phyloP scores from a whole-genome alignment of 2,797 vertebrate species.

The Chiloscyllium punctatum region DNA sequence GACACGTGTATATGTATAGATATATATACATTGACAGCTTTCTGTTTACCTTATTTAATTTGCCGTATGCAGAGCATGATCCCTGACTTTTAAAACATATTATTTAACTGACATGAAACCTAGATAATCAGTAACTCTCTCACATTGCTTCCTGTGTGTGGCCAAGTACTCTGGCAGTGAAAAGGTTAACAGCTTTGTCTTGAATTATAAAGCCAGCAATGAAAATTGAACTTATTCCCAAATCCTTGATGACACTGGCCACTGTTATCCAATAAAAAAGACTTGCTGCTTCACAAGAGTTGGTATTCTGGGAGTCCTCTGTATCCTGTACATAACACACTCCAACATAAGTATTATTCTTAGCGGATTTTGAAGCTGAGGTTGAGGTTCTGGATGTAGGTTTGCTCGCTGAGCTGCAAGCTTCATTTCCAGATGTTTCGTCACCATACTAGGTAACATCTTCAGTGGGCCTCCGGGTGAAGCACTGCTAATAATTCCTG shows the following conservation, averaged over 20 bases:
- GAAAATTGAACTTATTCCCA: neutral
- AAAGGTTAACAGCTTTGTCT: neutral
- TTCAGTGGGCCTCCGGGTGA: too few relatives aligned
- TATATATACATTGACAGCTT: neutral
- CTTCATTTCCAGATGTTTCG: too few relatives aligned
- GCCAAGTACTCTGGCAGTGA: neutral
- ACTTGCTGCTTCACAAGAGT: neutral
- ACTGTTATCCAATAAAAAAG: neutral
- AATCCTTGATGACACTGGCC: neutral
- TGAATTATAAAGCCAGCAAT: constrained; percentile 17
- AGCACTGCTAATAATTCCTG: too few relatives aligned
- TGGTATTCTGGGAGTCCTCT: neutral
- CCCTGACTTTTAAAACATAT: neutral
- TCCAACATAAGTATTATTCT: neutral
- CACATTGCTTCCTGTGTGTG: neutral
- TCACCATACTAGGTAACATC: too few relatives aligned
- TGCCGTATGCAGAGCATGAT: neutral
- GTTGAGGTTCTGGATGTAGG: too few relatives aligned
- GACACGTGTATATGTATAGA: neutral
- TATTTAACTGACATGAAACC: neutral
- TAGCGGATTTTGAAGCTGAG: too few relatives aligned
- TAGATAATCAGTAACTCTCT: neutral
- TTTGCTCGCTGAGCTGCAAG: too few relatives aligned
- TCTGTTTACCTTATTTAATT: constrained; percentile 6
- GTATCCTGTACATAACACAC: neutral